phyloP scores from a whole-genome alignment of 2,113 vertebrate genomes.

The Opisthocomus hoazin region DNA sequence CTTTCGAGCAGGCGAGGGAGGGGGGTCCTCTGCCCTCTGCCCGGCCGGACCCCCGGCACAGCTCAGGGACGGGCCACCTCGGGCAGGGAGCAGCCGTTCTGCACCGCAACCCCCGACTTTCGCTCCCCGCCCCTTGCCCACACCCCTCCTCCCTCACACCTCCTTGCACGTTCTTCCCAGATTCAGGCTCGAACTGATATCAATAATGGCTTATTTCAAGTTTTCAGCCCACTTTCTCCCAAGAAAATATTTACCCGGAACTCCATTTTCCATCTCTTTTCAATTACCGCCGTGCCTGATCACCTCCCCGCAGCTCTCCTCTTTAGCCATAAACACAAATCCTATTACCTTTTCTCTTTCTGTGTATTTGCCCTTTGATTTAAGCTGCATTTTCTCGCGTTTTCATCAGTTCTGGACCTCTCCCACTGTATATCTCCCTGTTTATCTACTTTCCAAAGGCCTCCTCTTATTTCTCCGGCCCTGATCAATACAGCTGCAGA shows the following conservation, averaged over 20 bases:
- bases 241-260: not conserved
- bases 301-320: not conserved
- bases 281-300: not conserved
- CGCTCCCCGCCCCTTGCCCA: not conserved
- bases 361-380: slow-evolving; percentile 69
- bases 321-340: slow-evolving; percentile 63
- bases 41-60: not conserved
- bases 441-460: slow-evolving; percentile 63
- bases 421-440: slow-evolving; percentile 54
- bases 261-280: not conserved
- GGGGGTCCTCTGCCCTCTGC: not conserved
- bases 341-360: slow-evolving; percentile 45
- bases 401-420: slow-evolving; percentile 55
- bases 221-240: not conserved
- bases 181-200: not conserved
- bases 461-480: slow-evolving; percentile 19
- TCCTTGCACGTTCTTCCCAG: not conserved
- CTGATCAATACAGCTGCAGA: slow-evolving; percentile 62
- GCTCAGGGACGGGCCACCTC: accelerated
- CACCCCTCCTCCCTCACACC: accelerated
- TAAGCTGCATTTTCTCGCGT: slow-evolving; percentile 50
- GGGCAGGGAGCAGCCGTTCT: accelerated
- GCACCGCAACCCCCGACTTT: not conserved
- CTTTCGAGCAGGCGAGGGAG: not conserved
- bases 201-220: not conserved